Evolutionary conservation across 2,888 invertebrate species (phyloP).

Genomic region (Perithous albicinctus): DNA sequence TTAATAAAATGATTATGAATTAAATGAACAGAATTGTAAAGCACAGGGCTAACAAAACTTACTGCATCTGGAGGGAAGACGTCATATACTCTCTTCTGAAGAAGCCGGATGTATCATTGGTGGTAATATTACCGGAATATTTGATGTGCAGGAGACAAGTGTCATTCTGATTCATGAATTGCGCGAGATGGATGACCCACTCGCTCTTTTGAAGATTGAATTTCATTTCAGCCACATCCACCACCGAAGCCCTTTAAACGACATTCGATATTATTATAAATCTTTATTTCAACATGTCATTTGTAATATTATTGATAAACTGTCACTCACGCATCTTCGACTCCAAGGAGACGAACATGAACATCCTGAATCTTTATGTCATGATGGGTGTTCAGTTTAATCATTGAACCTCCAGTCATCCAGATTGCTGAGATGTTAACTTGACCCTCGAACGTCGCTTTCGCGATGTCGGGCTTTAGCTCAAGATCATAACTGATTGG

Average conservation of each 20-base stretch:
- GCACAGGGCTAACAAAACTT: slow-evolving; percentile 26
- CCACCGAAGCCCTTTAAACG: slow-evolving; percentile 32
- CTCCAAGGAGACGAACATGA: slow-evolving; percentile 81
- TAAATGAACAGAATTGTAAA: background rate
- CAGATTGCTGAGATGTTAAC: slow-evolving; percentile 90
- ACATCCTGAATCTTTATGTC: slow-evolving; percentile 88
- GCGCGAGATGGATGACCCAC: slow-evolving; percentile 87
- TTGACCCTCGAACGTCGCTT: slow-evolving; percentile 88
- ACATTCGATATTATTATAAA: background rate
- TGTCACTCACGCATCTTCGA: slow-evolving; percentile 80
- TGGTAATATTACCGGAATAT: slow-evolving; percentile 89
- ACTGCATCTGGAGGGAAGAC: slow-evolving; percentile 85
- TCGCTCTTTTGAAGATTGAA: slow-evolving; percentile 86
- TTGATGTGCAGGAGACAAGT: slow-evolving; percentile 88
- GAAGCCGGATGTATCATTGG: slow-evolving; percentile 88
- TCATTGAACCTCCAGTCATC: slow-evolving; percentile 87
- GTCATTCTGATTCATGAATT: slow-evolving; percentile 86
- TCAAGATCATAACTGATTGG: slow-evolving; percentile 89
- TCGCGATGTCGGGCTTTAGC: slow-evolving; percentile 88
- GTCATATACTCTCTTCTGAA: slow-evolving; percentile 89
- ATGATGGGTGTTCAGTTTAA: slow-evolving; percentile 89
- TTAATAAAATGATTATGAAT: background rate
- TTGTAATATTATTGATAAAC: background rate
- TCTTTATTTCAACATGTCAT: too few relatives aligned
- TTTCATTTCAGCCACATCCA: slow-evolving; percentile 46